Evolutionary conservation across 2,888 invertebrate genomes (phyloP).

Genomic region (Perizoma affinitatum): DNA sequence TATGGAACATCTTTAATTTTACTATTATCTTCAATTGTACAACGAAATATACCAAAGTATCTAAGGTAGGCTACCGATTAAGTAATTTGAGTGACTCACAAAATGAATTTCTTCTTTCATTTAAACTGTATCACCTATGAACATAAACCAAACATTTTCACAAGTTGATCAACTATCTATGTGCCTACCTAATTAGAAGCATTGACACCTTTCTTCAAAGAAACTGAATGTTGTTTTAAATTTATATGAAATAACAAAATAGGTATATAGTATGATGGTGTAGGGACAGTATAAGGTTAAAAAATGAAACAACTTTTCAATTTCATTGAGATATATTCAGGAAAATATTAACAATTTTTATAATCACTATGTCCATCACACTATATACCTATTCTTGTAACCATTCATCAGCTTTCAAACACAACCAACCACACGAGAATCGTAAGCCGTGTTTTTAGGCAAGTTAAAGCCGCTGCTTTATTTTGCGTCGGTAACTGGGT

Average conservation of each 20-base stretch:
- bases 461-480: too few relatives aligned
- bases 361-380: slow-evolving; percentile 71
- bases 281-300: slow-evolving; percentile 50
- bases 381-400: slow-evolving; percentile 59
- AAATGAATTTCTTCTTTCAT: slow-evolving; percentile 20
- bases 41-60: not conserved
- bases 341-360: slow-evolving; percentile 59
- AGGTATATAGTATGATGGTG: slow-evolving; percentile 78
- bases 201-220: not conserved
- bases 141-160: not conserved
- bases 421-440: not conserved
- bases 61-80: not conserved
- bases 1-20: too few relatives aligned
- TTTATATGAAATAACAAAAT: not conserved
- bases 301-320: slow-evolving; percentile 72
- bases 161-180: not conserved
- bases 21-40: too few relatives aligned
- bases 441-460: too few relatives aligned
- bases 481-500: too few relatives aligned
- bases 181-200: not conserved
- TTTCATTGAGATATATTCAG: slow-evolving; percentile 65
- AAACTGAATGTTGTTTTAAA: not conserved
- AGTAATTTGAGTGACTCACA: slow-evolving; percentile 22
- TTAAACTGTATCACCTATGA: slow-evolving; percentile 35
- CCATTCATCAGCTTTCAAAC: slow-evolving; percentile 17